These are phyloP conservation scores for Fabriciana adippe DNA, from an alignment of 2,888 invertebrate species.

Conservation along the genomic window DNA sequence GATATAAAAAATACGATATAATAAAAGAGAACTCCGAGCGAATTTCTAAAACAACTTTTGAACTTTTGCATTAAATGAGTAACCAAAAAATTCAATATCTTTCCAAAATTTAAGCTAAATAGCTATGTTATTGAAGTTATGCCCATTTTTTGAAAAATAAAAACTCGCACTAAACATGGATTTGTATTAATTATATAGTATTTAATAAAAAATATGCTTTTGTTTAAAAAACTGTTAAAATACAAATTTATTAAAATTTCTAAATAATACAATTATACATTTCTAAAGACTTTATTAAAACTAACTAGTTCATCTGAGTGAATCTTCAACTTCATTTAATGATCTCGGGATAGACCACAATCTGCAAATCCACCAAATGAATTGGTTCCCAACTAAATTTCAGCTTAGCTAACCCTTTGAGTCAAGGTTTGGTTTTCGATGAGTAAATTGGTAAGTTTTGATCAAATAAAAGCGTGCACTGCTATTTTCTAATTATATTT, in stretches of 20 bases:
- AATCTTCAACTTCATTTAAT: slow-evolving; percentile 60
- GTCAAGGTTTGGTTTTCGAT: slow-evolving; percentile 37
- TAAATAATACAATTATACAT: background rate
- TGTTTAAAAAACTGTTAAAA: background rate
- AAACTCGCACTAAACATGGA: too few relatives aligned
- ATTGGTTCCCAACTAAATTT: slow-evolving; percentile 54
- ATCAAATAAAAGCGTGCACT: slow-evolving; percentile 20
- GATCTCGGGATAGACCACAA: slow-evolving; percentile 54
- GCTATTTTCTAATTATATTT: slow-evolving; percentile 11
- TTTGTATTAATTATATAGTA: too few relatives aligned
- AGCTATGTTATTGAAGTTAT: too few relatives aligned
- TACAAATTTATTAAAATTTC: background rate
- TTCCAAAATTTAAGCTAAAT: too few relatives aligned
- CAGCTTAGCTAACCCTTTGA: slow-evolving; percentile 42
- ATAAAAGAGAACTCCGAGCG: too few relatives aligned
- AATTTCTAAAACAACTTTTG: too few relatives aligned
- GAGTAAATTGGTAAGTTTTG: slow-evolving; percentile 38
- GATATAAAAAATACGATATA: too few relatives aligned
- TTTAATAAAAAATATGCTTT: too few relatives aligned
- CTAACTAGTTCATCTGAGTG: slow-evolving; percentile 22
- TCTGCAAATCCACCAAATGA: slow-evolving; percentile 58
- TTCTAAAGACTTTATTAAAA: slow-evolving; percentile 4
- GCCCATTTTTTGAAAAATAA: too few relatives aligned
- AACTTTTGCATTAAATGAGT: too few relatives aligned
- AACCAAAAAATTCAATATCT: too few relatives aligned